Percentiles rank a stretch among this genome's conserved stretches.
These are phyloP conservation scores for Anguilla megastoma DNA, from an alignment of 2,797 vertebrate species.

Conservation along the genomic window DNA sequence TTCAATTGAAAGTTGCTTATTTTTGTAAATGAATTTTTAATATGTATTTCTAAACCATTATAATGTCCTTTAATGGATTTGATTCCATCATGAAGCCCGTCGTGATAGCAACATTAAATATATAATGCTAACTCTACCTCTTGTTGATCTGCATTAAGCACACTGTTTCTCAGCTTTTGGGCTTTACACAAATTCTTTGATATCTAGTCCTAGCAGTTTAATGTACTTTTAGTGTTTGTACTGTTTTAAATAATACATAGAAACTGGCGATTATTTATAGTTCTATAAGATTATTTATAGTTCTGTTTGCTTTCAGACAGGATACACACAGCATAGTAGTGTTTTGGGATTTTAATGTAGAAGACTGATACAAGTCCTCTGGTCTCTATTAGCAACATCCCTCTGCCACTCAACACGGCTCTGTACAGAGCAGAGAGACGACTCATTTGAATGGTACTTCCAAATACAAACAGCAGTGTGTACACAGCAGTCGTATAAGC, in stretches of 20 bases:
- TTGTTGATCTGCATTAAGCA: conserved; percentile 59
- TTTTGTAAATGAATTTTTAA: conserved; percentile 63
- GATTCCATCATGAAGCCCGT: conserved; percentile 49
- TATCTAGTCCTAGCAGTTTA: conserved; percentile 4
- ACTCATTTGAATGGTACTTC: conserved; percentile 14
- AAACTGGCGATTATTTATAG: not conserved
- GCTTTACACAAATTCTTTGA: conserved; percentile 30
- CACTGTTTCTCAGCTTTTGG: conserved; percentile 52
- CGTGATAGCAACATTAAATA: conserved; percentile 57
- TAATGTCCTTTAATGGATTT: conserved; percentile 63
- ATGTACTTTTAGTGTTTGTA: not conserved
- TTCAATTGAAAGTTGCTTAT: conserved; percentile 26
- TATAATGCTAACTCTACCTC: conserved; percentile 74
- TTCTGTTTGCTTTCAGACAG: not conserved
- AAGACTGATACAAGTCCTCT: not conserved
- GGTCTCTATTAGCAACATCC: conserved; percentile 30
- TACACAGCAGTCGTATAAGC: not conserved
- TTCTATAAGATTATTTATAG: not conserved
- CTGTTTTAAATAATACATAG: not conserved
- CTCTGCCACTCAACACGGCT: conserved; percentile 22
- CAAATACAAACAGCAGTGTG: not conserved
- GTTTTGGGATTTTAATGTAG: conserved; percentile 2
- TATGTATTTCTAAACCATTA: conserved; percentile 70
- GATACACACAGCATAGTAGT: not conserved
- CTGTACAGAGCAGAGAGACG: conserved; percentile 23